These are phyloP conservation scores for Morelia viridis DNA, from an alignment of 2,797 vertebrate species.

Conservation along the genomic window DNA sequence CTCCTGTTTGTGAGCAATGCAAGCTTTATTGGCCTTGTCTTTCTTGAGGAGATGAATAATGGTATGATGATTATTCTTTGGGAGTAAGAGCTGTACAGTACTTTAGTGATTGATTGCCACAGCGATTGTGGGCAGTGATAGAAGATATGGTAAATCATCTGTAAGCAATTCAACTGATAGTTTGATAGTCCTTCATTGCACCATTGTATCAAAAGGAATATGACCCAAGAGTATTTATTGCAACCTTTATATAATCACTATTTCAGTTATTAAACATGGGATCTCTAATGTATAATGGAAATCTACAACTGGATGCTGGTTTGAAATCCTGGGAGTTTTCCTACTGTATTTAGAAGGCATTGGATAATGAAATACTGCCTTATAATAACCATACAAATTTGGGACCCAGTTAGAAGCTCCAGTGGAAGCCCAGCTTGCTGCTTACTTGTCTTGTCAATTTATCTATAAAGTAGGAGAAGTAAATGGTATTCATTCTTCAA, in stretches of 20 bases:
- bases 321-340: not conserved
- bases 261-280: not conserved
- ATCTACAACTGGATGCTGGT: not conserved
- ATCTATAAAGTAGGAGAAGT: not conserved
- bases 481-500: not conserved
- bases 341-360: not conserved
- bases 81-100: not conserved
- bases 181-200: not conserved
- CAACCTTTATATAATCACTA: too few relatives aligned
- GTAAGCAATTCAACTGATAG: too few relatives aligned
- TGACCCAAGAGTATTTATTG: not conserved
- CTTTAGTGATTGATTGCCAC: not conserved
- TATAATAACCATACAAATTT: not conserved
- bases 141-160: too few relatives aligned
- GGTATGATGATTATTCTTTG: not conserved
- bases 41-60: not conserved
- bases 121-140: too few relatives aligned
- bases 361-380: not conserved
- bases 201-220: not conserved
- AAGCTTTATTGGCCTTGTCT: not conserved
- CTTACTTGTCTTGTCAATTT: not conserved
- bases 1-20: not conserved
- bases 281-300: not conserved
- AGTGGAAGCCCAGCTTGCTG: not conserved
- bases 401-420: not conserved